phyloP scores from a whole-genome alignment of 2,797 vertebrate species.

The Alectoris magna region DNA sequence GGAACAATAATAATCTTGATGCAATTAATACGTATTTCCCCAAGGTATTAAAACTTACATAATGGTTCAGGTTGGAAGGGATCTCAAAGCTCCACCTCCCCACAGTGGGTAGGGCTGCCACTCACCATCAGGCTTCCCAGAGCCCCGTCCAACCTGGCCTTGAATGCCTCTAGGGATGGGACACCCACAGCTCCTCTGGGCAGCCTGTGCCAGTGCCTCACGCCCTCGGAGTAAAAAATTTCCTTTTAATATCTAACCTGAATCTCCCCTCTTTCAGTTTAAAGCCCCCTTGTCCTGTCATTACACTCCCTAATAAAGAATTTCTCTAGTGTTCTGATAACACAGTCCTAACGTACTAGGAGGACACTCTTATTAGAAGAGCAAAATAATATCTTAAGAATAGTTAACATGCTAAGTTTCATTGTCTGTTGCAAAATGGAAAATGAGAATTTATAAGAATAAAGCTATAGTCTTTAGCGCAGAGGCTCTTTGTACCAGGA shows the following conservation, averaged over 20 bases:
- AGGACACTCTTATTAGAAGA: neutral
- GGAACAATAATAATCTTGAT: accelerated
- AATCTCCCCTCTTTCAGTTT: neutral
- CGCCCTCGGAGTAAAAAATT: too few species aligned
- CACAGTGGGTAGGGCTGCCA: too few species aligned
- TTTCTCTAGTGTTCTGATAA: too few species aligned
- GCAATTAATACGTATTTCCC: neutral
- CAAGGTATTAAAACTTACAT: neutral
- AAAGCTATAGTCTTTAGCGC: neutral
- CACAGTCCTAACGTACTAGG: too few species aligned
- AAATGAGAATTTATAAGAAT: neutral
- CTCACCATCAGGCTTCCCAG: neutral
- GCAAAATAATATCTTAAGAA: neutral
- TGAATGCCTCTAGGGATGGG: neutral
- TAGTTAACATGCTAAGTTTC: neutral
- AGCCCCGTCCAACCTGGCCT: neutral
- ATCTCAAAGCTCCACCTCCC: neutral
- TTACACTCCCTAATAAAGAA: too few species aligned
- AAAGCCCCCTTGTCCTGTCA: neutral
- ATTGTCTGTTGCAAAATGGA: too few species aligned
- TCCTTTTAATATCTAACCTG: too few species aligned
- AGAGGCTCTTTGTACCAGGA: neutral
- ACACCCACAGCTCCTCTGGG: too few species aligned
- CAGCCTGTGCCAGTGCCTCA: too few species aligned
- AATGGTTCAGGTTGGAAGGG: neutral